Conservation (phyloP, 2,113 vertebrate genomes). For the Pontoporia blainvillei region DNA sequence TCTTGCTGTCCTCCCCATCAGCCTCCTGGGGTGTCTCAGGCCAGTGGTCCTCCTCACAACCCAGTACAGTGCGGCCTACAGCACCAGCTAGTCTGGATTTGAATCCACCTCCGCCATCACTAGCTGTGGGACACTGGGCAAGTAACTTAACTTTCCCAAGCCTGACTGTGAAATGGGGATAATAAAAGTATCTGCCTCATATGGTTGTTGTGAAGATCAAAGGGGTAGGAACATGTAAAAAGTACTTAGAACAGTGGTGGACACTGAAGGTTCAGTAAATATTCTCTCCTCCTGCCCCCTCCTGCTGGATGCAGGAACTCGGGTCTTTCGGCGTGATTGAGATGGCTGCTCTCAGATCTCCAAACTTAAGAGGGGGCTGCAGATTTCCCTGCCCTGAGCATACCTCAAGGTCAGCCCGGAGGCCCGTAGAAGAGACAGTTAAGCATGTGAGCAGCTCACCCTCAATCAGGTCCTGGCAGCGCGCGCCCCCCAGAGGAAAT, state of each 20-base stretch:
- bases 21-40: not conserved
- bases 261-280: not conserved
- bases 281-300: not conserved
- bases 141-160: not conserved
- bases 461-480: accelerated
- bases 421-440: not conserved
- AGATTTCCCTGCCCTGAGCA: not conserved
- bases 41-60: not conserved
- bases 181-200: not conserved
- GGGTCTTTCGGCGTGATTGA: not conserved
- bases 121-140: not conserved
- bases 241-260: not conserved
- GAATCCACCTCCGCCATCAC: not conserved
- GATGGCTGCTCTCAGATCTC: not conserved
- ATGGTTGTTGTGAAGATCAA: too few relatives aligned
- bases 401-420: accelerated
- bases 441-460: not conserved
- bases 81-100: not conserved
- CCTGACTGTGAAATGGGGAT: not conserved
- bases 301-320: not conserved
- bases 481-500: not conserved
- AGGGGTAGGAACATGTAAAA: not conserved
- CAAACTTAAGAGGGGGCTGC: not conserved
- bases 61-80: not conserved
- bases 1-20: not conserved